Percentiles rank a stretch among this genome's conserved stretches.
These are phyloP conservation scores for Hippocampus barbouri DNA, from an alignment of 2,113 vertebrate genomes.

Conservation along the genomic window DNA sequence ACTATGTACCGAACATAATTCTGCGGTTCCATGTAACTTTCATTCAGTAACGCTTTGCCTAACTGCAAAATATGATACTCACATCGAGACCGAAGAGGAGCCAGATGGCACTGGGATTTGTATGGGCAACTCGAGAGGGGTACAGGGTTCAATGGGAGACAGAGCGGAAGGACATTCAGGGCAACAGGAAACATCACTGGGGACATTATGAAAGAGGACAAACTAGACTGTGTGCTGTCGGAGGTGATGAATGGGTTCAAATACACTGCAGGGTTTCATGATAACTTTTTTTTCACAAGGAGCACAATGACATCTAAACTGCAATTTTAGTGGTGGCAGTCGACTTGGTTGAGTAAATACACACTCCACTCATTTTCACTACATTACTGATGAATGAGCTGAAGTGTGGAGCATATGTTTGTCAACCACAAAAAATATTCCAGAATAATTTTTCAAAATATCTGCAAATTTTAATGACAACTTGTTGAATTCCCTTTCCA, in stretches of 20 bases:
- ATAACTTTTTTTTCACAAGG: too few relatives aligned
- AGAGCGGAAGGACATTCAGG: conserved; percentile 49
- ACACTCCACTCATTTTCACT: too few relatives aligned
- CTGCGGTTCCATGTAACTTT: conserved; percentile 35
- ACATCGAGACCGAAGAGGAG: conserved; percentile 34
- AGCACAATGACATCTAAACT: too few relatives aligned
- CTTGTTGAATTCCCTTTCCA: too few relatives aligned
- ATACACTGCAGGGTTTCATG: not conserved
- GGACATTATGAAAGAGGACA: conserved; percentile 9
- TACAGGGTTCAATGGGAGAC: conserved; percentile 24
- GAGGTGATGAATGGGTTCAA: not conserved
- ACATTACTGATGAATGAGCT: too few relatives aligned
- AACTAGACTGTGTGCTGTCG: not conserved
- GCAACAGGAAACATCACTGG: conserved; percentile 22
- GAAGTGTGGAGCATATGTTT: too few relatives aligned
- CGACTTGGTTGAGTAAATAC: too few relatives aligned
- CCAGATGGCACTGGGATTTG: conserved; percentile 20
- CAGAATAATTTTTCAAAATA: too few relatives aligned
- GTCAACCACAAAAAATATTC: too few relatives aligned
- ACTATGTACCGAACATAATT: not conserved
- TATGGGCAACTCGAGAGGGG: conserved; percentile 46
- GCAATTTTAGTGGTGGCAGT: too few relatives aligned
- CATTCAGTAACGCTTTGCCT: conserved; percentile 40
- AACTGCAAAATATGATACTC: conserved; percentile 59
- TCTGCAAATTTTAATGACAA: too few relatives aligned